phyloP scores from a whole-genome alignment of 92 coral and sea anemone species.

The Meandrina meandrites region DNA sequence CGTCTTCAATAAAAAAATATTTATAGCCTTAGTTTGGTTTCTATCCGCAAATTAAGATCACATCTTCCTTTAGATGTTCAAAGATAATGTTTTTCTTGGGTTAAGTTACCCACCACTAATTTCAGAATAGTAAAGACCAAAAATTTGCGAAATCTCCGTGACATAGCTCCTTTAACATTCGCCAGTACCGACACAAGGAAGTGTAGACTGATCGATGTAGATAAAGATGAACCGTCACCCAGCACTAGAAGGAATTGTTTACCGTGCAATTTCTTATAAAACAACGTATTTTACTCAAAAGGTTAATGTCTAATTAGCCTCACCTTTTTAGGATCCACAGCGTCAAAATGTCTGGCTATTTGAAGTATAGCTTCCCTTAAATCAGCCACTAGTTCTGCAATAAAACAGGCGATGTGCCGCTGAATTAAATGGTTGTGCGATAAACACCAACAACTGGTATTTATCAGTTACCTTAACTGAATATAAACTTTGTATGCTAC shows the following conservation, averaged over 20 bases:
- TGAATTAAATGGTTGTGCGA: not conserved
- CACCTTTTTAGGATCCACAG: slow-evolving; percentile 94
- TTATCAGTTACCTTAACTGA: not conserved
- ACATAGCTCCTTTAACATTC: no score
- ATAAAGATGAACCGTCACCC: not conserved
- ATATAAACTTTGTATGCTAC: not conserved
- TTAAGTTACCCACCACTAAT: no score
- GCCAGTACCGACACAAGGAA: no score
- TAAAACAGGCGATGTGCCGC: not conserved
- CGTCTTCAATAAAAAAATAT: no score
- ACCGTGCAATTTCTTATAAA: not conserved
- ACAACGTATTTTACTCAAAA: not conserved
- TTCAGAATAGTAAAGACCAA: no score
- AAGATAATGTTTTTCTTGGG: no score
- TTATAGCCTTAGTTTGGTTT: no score
- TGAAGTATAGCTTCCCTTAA: slow-evolving; percentile 96
- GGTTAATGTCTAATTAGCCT: not conserved
- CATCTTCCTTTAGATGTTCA: no score
- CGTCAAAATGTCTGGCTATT: slow-evolving; percentile 95
- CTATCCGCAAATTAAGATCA: no score
- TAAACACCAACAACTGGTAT: not conserved
- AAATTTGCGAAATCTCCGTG: no score
- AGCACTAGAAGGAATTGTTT: not conserved
- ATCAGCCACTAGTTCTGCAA: slow-evolving; percentile 89
- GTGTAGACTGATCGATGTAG: no score